Evolutionary conservation across 2,888 invertebrate genomes (phyloP), one percentile per base, ranked within the genome.

Genomic region (Callosobruchus maculatus): DNA sequence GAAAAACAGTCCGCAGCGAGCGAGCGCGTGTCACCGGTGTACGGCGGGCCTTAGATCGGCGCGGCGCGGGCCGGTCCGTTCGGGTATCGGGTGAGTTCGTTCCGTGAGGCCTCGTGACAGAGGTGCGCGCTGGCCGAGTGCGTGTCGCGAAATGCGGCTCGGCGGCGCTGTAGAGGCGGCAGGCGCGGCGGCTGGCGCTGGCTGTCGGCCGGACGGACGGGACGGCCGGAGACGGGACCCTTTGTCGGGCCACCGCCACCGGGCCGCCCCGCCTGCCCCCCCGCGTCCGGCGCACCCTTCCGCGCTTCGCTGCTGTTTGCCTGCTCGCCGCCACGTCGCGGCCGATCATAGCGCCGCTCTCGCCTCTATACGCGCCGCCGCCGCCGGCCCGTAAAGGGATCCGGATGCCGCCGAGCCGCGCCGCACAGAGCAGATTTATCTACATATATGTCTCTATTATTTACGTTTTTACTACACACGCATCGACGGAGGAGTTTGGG

Each of bases 31-130:
- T 49, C 1, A 1, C 7, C 4, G 1, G 13, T 18, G 49, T 49
- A 49, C 13, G 49, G 49, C 1, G 9, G 7, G 49, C 49, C 49
- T 49, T 49, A 49, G 49, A 72, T 72, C 72, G 76, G 71, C 72
- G 74, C 70, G 73, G 30, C 72, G 75, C 75, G 77, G 76, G 82
- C 78, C 82, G 85, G 83, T 84, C 84, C 85, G 84, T 84, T 83
- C 83, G 80, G 81, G 84, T 83, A 84, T 84, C 81, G 81, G 71
- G 49, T 81, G 78, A 77, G 30, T 9, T 9, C n/a, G n/a, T n/a
- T n/a, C n/a, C n/a, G n/a, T n/a, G n/a, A n/a, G n/a, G n/a, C n/a
- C n/a, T n/a, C n/a, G 26, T 49, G 1, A 3, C 9, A 49, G 7
- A 7, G 49, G 49, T 49, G 49, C 80, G 80, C 80, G 81, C 81